Evolutionary conservation across 1,140 invertebrate species (phyloP).

Genomic region (Sogatella furcifera): DNA sequence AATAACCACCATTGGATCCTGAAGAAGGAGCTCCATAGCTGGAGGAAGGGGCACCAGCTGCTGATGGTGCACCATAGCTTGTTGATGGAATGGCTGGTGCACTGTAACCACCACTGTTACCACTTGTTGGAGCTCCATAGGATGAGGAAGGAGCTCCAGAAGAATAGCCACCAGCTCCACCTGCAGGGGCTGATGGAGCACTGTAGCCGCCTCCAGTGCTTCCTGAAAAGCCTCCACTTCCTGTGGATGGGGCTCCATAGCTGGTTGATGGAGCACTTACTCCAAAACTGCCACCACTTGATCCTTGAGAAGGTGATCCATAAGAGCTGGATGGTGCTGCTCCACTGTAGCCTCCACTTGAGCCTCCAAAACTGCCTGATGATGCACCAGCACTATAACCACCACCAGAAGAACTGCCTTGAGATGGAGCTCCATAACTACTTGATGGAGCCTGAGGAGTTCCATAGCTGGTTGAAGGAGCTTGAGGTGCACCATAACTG

Average conservation of each 20-base stretch:
- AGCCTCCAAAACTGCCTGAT: not conserved
- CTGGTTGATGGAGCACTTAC: not conserved
- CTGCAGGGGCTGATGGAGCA: slow-evolving; percentile 2
- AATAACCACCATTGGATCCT: not conserved
- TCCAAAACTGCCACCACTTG: not conserved
- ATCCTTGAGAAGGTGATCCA: slow-evolving; percentile 12
- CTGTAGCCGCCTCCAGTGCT: not conserved
- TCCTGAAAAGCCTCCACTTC: not conserved
- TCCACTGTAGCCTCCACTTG: slow-evolving; percentile 1
- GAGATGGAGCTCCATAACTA: slow-evolving; percentile 14
- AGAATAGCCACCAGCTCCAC: not conserved
- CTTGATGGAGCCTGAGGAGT: slow-evolving; percentile 12
- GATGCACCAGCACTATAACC: not conserved
- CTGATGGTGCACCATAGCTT: not conserved
- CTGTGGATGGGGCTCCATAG: slow-evolving; percentile 10
- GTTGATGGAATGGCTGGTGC: not conserved
- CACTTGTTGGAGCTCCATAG: slow-evolving; percentile 13
- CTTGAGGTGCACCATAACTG: slow-evolving; percentile 9
- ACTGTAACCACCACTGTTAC: not conserved
- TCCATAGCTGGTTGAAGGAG: slow-evolving; percentile 13
- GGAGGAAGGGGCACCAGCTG: slow-evolving; percentile 5
- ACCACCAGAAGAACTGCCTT: not conserved
- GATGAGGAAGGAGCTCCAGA: slow-evolving; percentile 11
- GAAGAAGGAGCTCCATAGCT: slow-evolving; percentile 18
- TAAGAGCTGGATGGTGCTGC: slow-evolving; percentile 11